These are phyloP conservation scores for Serranus cabrilla DNA, from an alignment of 2,797 vertebrate species.

Conservation along the genomic window DNA sequence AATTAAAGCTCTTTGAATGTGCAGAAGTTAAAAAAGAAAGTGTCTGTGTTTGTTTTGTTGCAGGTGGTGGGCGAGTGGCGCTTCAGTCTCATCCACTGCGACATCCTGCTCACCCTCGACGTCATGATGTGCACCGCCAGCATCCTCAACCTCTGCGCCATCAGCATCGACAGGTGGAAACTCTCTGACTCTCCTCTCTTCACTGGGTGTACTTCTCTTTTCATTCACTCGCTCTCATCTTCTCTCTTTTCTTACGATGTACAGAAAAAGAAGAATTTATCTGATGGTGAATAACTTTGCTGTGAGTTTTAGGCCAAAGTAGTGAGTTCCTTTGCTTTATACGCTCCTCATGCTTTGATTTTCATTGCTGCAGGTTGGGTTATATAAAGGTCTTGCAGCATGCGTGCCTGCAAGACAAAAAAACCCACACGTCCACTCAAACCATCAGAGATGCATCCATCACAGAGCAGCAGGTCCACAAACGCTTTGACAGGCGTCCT, in stretches of 20 bases:
- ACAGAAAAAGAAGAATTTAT: background rate
- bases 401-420: background rate
- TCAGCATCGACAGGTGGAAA: constrained; percentile 88
- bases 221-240: background rate
- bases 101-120: constrained; percentile 87
- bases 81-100: constrained; percentile 87
- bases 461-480: background rate
- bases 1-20: background rate
- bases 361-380: background rate
- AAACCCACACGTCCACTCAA: background rate
- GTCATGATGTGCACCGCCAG: constrained; percentile 90
- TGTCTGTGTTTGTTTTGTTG: constrained; percentile 26
- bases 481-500: background rate
- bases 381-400: background rate
- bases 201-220: background rate
- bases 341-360: background rate
- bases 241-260: background rate
- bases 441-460: background rate
- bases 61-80: constrained; percentile 88
- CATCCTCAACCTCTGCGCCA: constrained; percentile 89
- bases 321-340: background rate
- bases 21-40: background rate
- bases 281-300: background rate
- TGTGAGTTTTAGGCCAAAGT: background rate
- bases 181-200: background rate